Conservation (phyloP, 2,888 invertebrate genomes). For the Schizaphis graminum region DNA sequence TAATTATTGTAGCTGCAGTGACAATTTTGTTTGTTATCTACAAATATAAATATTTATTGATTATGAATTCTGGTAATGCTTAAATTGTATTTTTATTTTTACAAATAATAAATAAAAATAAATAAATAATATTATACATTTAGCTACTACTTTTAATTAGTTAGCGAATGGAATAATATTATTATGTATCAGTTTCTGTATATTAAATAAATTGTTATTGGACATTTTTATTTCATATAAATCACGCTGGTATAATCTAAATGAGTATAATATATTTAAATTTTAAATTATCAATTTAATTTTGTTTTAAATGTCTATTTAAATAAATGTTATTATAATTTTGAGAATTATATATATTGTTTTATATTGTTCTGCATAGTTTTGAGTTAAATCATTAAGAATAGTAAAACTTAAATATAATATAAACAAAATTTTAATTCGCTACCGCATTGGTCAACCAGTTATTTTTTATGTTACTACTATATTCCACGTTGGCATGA, state of each 20-base stretch:
- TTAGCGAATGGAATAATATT: neutral
- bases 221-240: neutral
- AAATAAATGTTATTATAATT: neutral
- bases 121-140: neutral
- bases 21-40: too few species aligned
- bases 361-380: neutral
- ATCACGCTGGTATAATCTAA: neutral
- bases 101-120: neutral
- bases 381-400: neutral
- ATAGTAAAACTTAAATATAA: neutral
- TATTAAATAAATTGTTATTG: neutral
- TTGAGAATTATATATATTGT: neutral
- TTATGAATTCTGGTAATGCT: neutral
- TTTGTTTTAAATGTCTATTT: neutral
- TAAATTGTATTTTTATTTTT: neutral
- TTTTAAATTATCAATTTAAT: too few species aligned
- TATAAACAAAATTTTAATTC: conserved; percentile 9
- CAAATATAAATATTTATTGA: neutral
- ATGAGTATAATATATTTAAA: neutral
- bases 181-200: neutral
- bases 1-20: too few species aligned
- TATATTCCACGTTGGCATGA: conserved; percentile 44
- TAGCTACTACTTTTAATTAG: neutral
- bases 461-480: conserved; percentile 9
- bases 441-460: neutral